Evolutionary conservation across 2,113 vertebrate species (phyloP), one percentile per base, ranked within the genome.

Genomic region (Chroicocephalus ridibundus): DNA sequence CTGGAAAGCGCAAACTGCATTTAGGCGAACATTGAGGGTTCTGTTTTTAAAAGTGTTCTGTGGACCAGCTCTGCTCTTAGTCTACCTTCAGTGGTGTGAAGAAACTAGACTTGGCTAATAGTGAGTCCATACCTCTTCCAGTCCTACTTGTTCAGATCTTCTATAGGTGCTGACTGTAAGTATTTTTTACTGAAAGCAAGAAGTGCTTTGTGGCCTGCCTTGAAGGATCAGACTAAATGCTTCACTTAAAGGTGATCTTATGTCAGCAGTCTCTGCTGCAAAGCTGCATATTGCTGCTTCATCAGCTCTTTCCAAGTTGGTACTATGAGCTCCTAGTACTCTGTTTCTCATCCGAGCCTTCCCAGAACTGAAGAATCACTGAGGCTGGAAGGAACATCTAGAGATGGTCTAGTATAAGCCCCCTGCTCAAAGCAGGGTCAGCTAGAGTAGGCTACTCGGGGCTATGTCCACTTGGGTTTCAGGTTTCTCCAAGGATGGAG

Each of bases 101-200:
- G 77, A 46, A 47, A 3, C 32, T 46, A 32, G 71, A 16, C 31
- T 31, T 31, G 34, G 24, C 32, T 57, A 2, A 16, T 69, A 38
- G 49, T 0, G 3, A 66, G 24, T 54, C 51, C 2, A 0, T 6
- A 12, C 15, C 32, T 65, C 2, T 40, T 64, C 32, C 34, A 44
- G 42, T 38, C 54, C 36, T 13, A 0, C 22, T 52, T 49, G 15
- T 61, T 64, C 36, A n/a, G 40, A 7, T 11, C 31, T 75, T 29
- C 15, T 54, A 1, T 21, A 58, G n/a, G 51, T 71, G 40, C 40
- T 38, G 20, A 44, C 10, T 38, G 27, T 81, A 38, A 49, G 34
- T 10, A 68, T 24, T 4, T 52, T 42, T 44, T 52, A 14, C 49
- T 44, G 57, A 38, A 49, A 21, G 36, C 21, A 10, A 51, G 47